phyloP scores from a whole-genome alignment of 2,888 invertebrate species.

The Notodonta dromedarius region DNA sequence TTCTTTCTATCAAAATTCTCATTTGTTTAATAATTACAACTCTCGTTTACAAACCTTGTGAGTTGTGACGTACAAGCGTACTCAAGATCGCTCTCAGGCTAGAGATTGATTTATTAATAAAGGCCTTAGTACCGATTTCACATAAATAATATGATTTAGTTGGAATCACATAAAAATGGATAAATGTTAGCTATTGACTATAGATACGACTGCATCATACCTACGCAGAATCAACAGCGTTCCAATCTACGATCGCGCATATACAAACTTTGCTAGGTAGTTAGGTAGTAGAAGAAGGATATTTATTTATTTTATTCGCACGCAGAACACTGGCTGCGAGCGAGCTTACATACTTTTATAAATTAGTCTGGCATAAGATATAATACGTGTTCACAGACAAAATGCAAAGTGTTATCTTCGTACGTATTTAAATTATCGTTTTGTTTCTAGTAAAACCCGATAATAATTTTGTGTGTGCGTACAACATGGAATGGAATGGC shows the following conservation, averaged over 20 bases:
- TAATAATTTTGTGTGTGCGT: slow-evolving; percentile 4
- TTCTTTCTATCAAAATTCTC: not conserved
- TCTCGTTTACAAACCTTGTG: too few relatives aligned
- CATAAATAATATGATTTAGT: too few relatives aligned
- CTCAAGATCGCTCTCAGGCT: too few relatives aligned
- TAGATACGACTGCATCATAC: slow-evolving; percentile 51
- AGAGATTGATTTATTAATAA: too few relatives aligned
- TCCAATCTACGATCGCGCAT: slow-evolving; percentile 64
- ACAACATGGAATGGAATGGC: slow-evolving; percentile 60
- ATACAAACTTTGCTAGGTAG: slow-evolving; percentile 29
- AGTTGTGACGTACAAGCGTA: too few relatives aligned
- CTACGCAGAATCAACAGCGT: slow-evolving; percentile 67
- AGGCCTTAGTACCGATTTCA: too few relatives aligned
- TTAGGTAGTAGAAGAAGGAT: slow-evolving; percentile 29
- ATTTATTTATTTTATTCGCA: slow-evolving; percentile 48
- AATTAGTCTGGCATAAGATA: slow-evolving; percentile 7
- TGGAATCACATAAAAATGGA: too few relatives aligned
- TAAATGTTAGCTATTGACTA: slow-evolving; percentile 37
- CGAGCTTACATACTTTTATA: slow-evolving; percentile 20
- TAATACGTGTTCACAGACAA: slow-evolving; percentile 4
- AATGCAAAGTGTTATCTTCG: slow-evolving; percentile 9
- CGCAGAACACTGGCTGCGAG: slow-evolving; percentile 12
- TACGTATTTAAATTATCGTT: slow-evolving; percentile 1
- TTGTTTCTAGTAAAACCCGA: not conserved
- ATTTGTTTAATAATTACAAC: too few relatives aligned